Evolutionary conservation across 2,888 invertebrate species (phyloP), one percentile per base, ranked within the genome.

Genomic region (Pristionchus entomophagus): DNA sequence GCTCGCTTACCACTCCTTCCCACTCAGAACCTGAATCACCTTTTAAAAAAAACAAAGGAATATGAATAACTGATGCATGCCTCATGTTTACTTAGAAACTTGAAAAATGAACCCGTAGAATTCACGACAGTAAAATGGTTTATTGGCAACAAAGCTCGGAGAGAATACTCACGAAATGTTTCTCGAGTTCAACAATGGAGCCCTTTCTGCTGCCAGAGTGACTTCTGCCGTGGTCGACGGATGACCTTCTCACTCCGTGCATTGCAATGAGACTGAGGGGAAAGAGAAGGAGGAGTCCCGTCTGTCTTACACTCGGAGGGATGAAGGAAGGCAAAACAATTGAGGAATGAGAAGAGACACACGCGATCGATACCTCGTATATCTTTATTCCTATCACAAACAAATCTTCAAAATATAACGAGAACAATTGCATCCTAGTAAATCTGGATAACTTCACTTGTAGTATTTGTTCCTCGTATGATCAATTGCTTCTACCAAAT

Each of bases 171-270:
- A 92, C 92, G 85, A 92, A 92, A 62, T 90, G 90, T 59, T 87
- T 87, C 87, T 92, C 92, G 41, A 92, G 92, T 84, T 92, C 91
- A 86, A 91, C 91, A 78, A 92, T 88, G 51, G 91, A 91, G 38
- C 89, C 88, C 86, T 91, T 90, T 49, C 91, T 38, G 32, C 65
- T 65, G 5, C 83, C 65, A 29, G 83, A 84, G 32, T 29, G 26
- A 22, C 45, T 65, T 32, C 83, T 62, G 26, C 65, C 65, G 35
- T 32, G 49, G 65, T 62, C 62, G 12, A 84, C 83, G 12, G 83
- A 84, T 49, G 83, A 84, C 65, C 83, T 51, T 84, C 83, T 62
- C 35, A 84, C 83, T 45, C 83, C 83, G 83, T 84, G 83, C 83
- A 84, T 84, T 62, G 32, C 49, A 26, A 80, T 80, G 78, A 45